Evolutionary conservation across 1,140 invertebrate genomes (phyloP).

Genomic region (Scaptomyza hsui): DNA sequence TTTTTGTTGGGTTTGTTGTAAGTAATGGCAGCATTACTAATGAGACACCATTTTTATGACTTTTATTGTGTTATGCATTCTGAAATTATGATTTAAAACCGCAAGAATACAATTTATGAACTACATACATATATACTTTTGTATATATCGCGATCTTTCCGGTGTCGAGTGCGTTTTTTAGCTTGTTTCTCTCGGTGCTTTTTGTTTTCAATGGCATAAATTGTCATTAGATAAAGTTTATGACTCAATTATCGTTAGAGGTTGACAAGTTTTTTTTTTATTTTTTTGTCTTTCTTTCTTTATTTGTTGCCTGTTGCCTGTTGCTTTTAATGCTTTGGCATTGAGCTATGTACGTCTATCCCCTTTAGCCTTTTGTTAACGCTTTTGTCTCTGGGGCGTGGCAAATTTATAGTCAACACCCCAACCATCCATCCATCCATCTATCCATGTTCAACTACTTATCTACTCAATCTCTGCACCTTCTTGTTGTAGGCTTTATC

Average conservation of each 20-base stretch:
- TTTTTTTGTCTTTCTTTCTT: neutral
- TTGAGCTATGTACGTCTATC: constrained; percentile 40
- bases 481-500: constrained; percentile 5
- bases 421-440: constrained; percentile 19
- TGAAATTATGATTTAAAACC: constrained; percentile 68
- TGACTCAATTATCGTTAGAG: constrained; percentile 80
- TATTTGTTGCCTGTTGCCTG: constrained; percentile 31
- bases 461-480: constrained; percentile 22
- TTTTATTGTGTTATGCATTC: constrained; percentile 58
- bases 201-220: constrained; percentile 75
- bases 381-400: constrained; percentile 37
- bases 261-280: constrained; percentile 58
- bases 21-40: constrained; percentile 46
- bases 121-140: neutral
- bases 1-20: constrained; percentile 32
- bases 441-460: constrained; percentile 15
- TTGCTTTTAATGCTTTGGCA: constrained; percentile 67
- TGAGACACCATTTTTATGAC: constrained; percentile 48
- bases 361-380: constrained; percentile 29
- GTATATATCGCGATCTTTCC: constrained; percentile 36
- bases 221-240: constrained; percentile 82
- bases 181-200: constrained; percentile 33
- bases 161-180: constrained; percentile 30
- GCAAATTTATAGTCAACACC: constrained; percentile 38
- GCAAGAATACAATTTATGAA: constrained; percentile 58